Evolutionary conservation across 2,888 invertebrate genomes (phyloP).

Genomic region (Cerastis leucographa): DNA sequence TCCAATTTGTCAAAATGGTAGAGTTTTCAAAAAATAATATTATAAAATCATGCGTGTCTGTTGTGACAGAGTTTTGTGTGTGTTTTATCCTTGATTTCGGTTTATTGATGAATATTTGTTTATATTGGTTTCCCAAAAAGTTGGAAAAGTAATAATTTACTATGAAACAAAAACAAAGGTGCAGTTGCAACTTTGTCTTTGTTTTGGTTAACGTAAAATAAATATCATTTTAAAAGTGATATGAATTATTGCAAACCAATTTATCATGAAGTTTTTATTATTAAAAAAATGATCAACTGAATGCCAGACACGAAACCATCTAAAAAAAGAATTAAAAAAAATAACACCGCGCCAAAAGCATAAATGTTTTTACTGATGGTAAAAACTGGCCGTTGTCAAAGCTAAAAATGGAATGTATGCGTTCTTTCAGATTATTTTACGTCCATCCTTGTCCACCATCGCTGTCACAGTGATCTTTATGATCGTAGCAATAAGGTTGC

Average conservation of each 20-base stretch:
- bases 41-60: neutral
- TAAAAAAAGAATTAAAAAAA: slow-evolving; percentile 23
- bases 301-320: neutral
- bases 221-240: neutral
- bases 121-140: neutral
- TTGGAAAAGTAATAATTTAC: too few species aligned
- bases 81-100: neutral
- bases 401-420: slow-evolving; percentile 34
- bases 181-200: too few species aligned
- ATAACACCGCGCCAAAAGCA: neutral
- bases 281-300: neutral
- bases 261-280: neutral
- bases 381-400: slow-evolving; percentile 40
- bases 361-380: slow-evolving; percentile 25
- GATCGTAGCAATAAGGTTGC: neutral
- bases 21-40: slow-evolving; percentile 8
- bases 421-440: neutral
- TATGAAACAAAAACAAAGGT: neutral
- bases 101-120: neutral
- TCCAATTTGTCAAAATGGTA: slow-evolving; percentile 42
- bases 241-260: neutral
- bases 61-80: neutral
- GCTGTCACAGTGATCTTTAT: neutral
- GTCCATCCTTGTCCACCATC: neutral
- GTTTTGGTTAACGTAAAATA: neutral